These are phyloP conservation scores for Tapirus terrestris DNA, from an alignment of 2,113 vertebrate genomes.

Conservation along the genomic window DNA sequence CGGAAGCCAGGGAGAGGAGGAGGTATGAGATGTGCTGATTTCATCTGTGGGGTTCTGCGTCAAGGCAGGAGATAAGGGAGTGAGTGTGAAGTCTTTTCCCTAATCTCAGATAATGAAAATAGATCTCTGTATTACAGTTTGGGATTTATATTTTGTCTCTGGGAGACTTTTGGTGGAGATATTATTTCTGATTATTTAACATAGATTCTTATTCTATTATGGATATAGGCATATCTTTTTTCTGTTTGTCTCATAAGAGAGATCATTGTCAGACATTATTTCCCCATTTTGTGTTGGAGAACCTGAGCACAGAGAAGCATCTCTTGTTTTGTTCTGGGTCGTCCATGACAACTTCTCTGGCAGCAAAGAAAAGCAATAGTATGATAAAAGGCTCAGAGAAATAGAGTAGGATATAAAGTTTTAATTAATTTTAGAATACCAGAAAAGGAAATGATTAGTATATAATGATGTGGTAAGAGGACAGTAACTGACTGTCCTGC, in stretches of 20 bases:
- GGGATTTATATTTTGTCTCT: not conserved
- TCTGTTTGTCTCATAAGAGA: not conserved
- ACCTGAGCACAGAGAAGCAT: not conserved
- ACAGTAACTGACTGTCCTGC: not conserved
- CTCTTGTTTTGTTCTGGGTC: not conserved
- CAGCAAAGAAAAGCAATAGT: not conserved
- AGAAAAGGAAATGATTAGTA: not conserved
- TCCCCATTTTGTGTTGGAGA: not conserved
- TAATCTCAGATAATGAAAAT: not conserved
- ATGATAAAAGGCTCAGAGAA: not conserved
- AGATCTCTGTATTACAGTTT: not conserved
- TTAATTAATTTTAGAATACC: not conserved
- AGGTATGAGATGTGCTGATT: conserved; percentile 78
- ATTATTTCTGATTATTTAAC: not conserved
- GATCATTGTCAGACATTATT: not conserved
- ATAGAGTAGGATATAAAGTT: not conserved
- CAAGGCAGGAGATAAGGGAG: not conserved
- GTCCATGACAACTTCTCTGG: not conserved
- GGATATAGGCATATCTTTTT: not conserved
- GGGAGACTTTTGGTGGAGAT: not conserved
- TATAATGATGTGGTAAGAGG: not conserved
- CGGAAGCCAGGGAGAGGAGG: conserved; percentile 86
- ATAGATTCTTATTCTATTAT: not conserved
- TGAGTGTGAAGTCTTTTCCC: not conserved
- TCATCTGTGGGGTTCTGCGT: not conserved